These are phyloP conservation scores for Calcarius ornatus DNA, from an alignment of 2,113 vertebrate species.

Conservation along the genomic window DNA sequence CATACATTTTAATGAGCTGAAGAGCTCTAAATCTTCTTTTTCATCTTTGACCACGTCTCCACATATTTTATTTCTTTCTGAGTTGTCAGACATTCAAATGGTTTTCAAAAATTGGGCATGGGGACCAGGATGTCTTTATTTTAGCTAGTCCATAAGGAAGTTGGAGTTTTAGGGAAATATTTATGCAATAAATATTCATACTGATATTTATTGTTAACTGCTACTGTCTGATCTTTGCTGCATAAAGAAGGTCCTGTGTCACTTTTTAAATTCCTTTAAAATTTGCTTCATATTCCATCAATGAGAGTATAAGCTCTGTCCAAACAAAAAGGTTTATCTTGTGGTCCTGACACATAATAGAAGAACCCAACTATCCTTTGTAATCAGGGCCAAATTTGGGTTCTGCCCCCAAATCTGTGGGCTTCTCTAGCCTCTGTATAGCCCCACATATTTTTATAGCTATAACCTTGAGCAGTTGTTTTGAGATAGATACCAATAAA, in stretches of 20 bases:
- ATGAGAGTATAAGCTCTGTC: background rate
- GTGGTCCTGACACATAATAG: background rate
- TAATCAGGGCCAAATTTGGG: background rate
- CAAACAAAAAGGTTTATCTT: background rate
- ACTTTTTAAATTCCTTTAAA: background rate
- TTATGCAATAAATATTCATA: background rate
- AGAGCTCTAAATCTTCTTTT: background rate
- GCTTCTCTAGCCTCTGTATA: background rate
- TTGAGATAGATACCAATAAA: conserved; percentile 83
- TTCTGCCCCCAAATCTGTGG: background rate
- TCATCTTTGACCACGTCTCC: background rate
- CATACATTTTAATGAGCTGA: background rate
- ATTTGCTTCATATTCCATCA: background rate
- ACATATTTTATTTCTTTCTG: background rate
- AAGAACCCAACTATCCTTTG: background rate
- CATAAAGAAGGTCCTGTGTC: background rate
- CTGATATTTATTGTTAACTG: background rate
- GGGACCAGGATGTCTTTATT: background rate
- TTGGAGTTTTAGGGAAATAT: background rate
- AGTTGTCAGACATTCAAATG: background rate
- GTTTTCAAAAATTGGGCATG: background rate
- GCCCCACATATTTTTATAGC: conserved; percentile 73
- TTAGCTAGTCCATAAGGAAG: background rate
- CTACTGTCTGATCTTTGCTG: background rate
- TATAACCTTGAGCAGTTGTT: conserved; percentile 82